Evolutionary conservation across 23 tunicate genomes (phyloP).

Genomic region (Styela clava): DNA sequence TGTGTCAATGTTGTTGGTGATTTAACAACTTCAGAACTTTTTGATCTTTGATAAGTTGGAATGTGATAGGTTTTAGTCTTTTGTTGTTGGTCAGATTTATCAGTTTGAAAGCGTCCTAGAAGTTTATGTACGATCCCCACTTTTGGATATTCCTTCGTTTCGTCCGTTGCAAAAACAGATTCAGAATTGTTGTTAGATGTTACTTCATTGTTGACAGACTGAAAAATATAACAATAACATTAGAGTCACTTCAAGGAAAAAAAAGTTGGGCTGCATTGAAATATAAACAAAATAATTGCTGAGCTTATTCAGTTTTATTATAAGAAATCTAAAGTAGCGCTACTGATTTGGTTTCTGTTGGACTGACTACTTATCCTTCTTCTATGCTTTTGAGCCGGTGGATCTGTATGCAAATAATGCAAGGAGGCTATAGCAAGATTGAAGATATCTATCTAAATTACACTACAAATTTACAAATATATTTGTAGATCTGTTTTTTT

Average conservation of each 20-base stretch:
- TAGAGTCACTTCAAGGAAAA: background rate
- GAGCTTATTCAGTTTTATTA: no score
- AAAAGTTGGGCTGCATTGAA: background rate
- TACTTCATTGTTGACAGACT: background rate
- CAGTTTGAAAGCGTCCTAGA: constrained; percentile 21
- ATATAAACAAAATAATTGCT: no score
- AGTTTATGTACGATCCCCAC: constrained; percentile 23
- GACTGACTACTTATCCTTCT: no score
- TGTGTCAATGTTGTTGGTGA: background rate
- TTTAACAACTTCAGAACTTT: background rate
- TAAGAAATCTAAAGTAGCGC: no score
- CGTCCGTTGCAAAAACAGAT: background rate
- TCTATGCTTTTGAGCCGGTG: no score
- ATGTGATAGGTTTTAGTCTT: background rate
- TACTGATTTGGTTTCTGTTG: no score
- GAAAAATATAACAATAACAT: background rate
- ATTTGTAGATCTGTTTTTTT: no score
- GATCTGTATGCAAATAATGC: no score
- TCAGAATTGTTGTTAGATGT: background rate
- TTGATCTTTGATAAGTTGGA: constrained; percentile 16
- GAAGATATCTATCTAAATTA: no score
- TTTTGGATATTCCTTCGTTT: constrained; percentile 22
- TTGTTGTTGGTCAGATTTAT: background rate
- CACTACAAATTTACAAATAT: no score
- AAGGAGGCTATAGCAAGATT: no score